phyloP scores from a whole-genome alignment of 2,797 vertebrate species.

The Pempheris klunzingeri region DNA sequence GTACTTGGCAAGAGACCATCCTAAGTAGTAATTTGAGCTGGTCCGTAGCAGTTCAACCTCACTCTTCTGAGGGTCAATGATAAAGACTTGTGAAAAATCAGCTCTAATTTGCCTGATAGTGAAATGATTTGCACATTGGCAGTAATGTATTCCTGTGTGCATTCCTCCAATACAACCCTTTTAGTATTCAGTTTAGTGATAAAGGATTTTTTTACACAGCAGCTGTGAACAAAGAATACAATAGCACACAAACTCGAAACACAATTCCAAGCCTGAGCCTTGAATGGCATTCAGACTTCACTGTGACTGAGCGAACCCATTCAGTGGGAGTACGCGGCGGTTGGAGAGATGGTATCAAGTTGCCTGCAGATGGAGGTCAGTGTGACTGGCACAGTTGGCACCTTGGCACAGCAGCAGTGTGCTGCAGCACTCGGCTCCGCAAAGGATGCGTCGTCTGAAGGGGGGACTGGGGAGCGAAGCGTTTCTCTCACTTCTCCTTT shows the following conservation, averaged over 20 bases:
- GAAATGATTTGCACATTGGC: conserved; percentile 77
- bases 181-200: conserved; percentile 79
- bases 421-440: conserved; percentile 69
- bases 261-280: conserved; percentile 82
- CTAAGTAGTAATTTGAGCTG: conserved; percentile 75
- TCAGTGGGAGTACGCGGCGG: conserved; percentile 76
- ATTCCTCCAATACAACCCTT: conserved; percentile 79
- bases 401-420: conserved; percentile 77
- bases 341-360: conserved; percentile 81
- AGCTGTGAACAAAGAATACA: conserved; percentile 85
- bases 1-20: conserved; percentile 69
- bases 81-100: conserved; percentile 77
- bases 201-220: conserved; percentile 82
- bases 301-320: conserved; percentile 80
- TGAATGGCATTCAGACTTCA: conserved; percentile 83
- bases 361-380: conserved; percentile 86
- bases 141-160: conserved; percentile 82
- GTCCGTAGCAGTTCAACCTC: conserved; percentile 69
- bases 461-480: conserved; percentile 59
- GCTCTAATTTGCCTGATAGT: conserved; percentile 78
- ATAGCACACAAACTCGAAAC: conserved; percentile 81
- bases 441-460: conserved; percentile 79
- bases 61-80: conserved; percentile 77
- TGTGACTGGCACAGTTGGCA: conserved; percentile 85
- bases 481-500: conserved; percentile 82